Base-by-base conservation (phyloP, 2,797 vertebrate species). In the Pseudochromis fuscus region DNA sequence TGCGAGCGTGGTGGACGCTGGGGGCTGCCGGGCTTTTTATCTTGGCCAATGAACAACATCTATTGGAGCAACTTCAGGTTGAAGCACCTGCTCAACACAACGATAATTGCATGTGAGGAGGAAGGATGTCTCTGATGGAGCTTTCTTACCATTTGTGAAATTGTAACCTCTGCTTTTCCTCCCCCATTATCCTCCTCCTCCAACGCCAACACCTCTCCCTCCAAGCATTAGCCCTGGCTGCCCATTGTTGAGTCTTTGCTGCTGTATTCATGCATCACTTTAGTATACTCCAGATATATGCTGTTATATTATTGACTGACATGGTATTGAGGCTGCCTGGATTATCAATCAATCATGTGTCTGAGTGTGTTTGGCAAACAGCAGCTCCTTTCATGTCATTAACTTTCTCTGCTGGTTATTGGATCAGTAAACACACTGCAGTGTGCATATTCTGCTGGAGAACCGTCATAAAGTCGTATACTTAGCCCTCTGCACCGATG, bases 331-430 rank as follows among this genome's bases (percentile, higher is more conserved):
- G 67, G 75, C 81, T 80, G 61, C 69, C 56, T 56, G 67, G 62
- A 81, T 85, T 78, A 82, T 86, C 81, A 84, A 80, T 91, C 86
- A 79, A 68, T 87, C 80, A 67, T 78, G 70, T 81, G 69, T 87
- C 84, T 83, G 67, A 84, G 82, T 79, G 63, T 80, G 72, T 86
- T 91, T 86, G 87, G 69, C 89, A 90, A 90, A 88, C 87, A 90
- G 84, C 83, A 85, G 80, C 77, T 80, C 68, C 79, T 91, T 88
- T 91, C 86, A 89, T 86, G 88, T 82, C 86, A 90, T 90, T 92
- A 90, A 83, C 89, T 88, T 91, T 87, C 83, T 74, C 84, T 82
- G 81, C 80, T 70, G 84, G 79, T 86, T 89, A 92, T 89, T 88
- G 87, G 83, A 89, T 87, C 73, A 72, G 91, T 86, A 93, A 92